These are phyloP conservation scores for Spodoptera frugiperda DNA, from an alignment of 1,140 invertebrate species.

Conservation along the genomic window DNA sequence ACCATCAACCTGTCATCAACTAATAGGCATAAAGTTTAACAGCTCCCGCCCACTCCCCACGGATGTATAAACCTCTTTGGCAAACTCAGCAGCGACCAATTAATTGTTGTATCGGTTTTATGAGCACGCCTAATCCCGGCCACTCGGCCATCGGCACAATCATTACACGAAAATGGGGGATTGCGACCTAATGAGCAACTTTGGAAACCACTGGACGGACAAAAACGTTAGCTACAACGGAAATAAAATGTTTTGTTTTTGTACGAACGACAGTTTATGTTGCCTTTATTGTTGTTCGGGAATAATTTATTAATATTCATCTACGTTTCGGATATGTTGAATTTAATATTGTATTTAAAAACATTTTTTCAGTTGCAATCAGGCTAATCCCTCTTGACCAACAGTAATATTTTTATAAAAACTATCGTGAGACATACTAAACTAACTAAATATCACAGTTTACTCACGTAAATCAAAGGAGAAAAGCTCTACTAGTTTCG, in stretches of 20 bases:
- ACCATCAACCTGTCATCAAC: background rate
- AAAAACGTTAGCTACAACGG: constrained; percentile 10
- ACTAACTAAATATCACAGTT: no score
- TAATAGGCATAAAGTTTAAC: constrained; percentile 1
- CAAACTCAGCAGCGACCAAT: constrained; percentile 27
- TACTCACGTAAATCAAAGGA: no score
- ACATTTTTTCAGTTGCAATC: no score
- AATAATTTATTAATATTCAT: no score
- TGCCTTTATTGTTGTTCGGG: no score
- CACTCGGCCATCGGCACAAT: constrained; percentile 34
- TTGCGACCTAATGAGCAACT: constrained; percentile 21
- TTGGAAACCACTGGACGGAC: constrained; percentile 18
- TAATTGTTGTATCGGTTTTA: constrained; percentile 51
- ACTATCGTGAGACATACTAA: no score
- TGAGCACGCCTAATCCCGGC: constrained; percentile 39
- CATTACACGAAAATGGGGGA: constrained; percentile 29
- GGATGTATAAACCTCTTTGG: constrained; percentile 30
- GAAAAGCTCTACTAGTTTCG: no score
- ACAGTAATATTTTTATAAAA: no score
- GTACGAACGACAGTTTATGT: background rate
- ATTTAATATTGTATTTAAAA: no score
- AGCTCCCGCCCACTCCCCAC: background rate
- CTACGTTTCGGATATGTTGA: no score
- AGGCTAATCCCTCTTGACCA: no score
- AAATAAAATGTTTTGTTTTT: constrained; percentile 32